Base-by-base conservation (phyloP, 2,797 vertebrate species). In the Sebastes aleutianus region DNA sequence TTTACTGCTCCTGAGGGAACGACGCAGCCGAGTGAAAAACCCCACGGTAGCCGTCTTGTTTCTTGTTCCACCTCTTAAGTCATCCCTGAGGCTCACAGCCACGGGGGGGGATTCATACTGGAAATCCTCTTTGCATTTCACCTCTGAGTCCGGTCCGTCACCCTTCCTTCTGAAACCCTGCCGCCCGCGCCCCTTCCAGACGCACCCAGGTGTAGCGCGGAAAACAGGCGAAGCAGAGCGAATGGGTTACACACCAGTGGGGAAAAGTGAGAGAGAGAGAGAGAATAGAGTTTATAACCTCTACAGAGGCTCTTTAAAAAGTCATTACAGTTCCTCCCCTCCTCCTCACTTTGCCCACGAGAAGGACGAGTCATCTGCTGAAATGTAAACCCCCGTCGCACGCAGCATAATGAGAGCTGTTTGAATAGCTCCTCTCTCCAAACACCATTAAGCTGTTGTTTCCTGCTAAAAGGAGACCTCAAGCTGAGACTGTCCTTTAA, bases 251-350 rank as follows among this genome's bases (percentile, higher is more conserved):
- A 82, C 84, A 81, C 78, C 65, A 85, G 39, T 65, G 79, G 69
- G 43, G 78, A 82, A 77, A 85, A 85, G 79, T 32, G 24, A 62
- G 72, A 76, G 53, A 66, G 63, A 66, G 63, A 36, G 36, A 36
- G 36, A 39, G 36, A 87, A 79, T 64, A 59, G 80, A 90, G 87
- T 92, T 89, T 84, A 85, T 80, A 87, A 87, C 78, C 73, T 75
- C 80, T 85, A 76, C 71, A 34, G 75, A 84, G 84, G 81, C 87
- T 91, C 90, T 92, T 94, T 92, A 91, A 92, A 94, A 95, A 87
- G 74, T 79, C 66, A 85, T 94, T 93, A 87, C 24, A 8, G 43
- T 58, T 64, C 53, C 70, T 39, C 71, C 26, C 27, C 4, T 13
- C 36, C 12, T 39, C 36, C 29, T 26, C 54, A 6, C 62, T 69